A percentile compares a stretch with the other conserved stretches of the same genome.
Conservation (phyloP, 1,140 invertebrate genomes). For the Neodiprion fabricii region DNA sequence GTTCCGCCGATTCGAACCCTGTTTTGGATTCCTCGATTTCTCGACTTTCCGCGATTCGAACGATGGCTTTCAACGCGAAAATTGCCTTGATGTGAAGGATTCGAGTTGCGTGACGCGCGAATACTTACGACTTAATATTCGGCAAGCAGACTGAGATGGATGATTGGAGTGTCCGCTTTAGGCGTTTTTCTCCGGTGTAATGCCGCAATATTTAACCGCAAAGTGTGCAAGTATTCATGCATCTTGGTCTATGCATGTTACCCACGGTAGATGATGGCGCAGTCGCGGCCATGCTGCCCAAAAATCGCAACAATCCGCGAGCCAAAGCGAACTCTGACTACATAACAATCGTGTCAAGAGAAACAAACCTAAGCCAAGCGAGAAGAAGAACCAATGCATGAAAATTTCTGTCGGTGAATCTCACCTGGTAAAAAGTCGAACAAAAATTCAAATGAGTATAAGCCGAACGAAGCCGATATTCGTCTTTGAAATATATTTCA, state of each 20-base stretch:
- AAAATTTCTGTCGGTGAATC: not conserved
- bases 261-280: not conserved
- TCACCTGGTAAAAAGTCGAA: not conserved
- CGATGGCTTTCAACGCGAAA: too few species aligned
- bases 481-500: too few species aligned
- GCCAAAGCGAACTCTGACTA: not conserved
- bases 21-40: too few species aligned
- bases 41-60: too few species aligned
- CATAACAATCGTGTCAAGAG: not conserved
- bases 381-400: not conserved
- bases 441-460: too few species aligned
- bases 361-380: not conserved
- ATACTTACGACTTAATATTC: constrained; percentile 5
- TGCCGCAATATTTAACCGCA: not conserved
- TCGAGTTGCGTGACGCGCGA: not conserved
- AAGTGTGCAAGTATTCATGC: not conserved
- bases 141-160: not conserved
- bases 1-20: too few species aligned
- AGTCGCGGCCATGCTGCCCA: not conserved
- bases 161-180: not conserved
- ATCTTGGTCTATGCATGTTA: not conserved
- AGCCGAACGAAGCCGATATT: too few species aligned
- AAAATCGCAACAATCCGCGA: not conserved
- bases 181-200: not conserved
- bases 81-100: too few species aligned